Conservation (phyloP, 2,113 vertebrate genomes). For the Triplophysa siluroides region DNA sequence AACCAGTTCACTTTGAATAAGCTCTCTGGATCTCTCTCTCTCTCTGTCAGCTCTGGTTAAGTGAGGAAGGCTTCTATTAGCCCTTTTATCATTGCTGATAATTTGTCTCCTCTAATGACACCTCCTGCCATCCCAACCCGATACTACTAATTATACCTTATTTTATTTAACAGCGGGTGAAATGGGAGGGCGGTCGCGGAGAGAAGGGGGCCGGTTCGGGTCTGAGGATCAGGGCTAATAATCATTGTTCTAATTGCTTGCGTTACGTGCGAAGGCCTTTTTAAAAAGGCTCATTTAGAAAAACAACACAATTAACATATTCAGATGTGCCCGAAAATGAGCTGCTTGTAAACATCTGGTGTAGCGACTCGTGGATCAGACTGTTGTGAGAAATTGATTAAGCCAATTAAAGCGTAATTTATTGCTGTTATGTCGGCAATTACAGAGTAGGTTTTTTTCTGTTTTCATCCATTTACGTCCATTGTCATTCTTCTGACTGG, state of each 20-base stretch:
- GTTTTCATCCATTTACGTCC: neutral
- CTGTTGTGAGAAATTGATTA: slow-evolving; percentile 46
- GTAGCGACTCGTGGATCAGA: slow-evolving; percentile 37
- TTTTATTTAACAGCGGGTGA: slow-evolving; percentile 50
- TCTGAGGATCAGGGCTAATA: slow-evolving; percentile 36
- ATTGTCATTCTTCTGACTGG: neutral
- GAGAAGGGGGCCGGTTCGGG: neutral
- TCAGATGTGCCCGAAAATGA: slow-evolving; percentile 33
- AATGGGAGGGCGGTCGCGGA: slow-evolving; percentile 12
- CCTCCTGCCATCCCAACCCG: slow-evolving; percentile 48
- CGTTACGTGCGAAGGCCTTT: slow-evolving; percentile 27
- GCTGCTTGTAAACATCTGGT: slow-evolving; percentile 48
- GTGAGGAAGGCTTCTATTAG: slow-evolving; percentile 11
- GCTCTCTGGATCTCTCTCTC: neutral
- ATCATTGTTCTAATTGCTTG: slow-evolving; percentile 44
- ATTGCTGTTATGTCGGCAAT: slow-evolving; percentile 38
- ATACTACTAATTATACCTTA: slow-evolving; percentile 58
- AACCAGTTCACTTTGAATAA: neutral
- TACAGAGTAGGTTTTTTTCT: slow-evolving; percentile 23
- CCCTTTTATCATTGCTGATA: slow-evolving; percentile 42
- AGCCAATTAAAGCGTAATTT: slow-evolving; percentile 44
- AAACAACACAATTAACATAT: slow-evolving; percentile 49
- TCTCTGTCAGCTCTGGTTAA: slow-evolving; percentile 12
- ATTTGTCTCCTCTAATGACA: slow-evolving; percentile 54
- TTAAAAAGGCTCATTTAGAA: slow-evolving; percentile 37